Evolutionary conservation across 1,140 invertebrate species (phyloP).

Genomic region (Leptoteleia sp.): DNA sequence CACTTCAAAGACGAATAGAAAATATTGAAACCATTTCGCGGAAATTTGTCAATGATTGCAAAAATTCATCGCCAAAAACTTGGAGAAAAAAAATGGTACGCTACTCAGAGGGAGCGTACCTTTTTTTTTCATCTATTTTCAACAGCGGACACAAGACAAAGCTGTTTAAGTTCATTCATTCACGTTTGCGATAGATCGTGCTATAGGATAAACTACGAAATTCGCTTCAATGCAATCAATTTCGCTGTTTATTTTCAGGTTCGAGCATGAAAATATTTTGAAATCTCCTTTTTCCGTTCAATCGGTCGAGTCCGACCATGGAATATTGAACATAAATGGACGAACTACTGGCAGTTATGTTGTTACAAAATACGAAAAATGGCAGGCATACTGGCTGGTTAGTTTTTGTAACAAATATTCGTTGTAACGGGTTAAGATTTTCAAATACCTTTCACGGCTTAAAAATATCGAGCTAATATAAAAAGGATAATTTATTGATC

Average conservation of each 20-base stretch:
- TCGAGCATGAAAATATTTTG: conserved; percentile 53
- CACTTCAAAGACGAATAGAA: not conserved
- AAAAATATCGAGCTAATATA: too few species aligned
- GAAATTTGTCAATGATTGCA: too few species aligned
- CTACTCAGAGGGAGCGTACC: conserved; percentile 14
- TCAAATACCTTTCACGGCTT: too few species aligned
- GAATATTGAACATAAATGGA: conserved; percentile 32
- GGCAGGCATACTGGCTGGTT: too few species aligned
- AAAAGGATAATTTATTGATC: conserved; percentile 1
- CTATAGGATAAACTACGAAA: conserved; percentile 35
- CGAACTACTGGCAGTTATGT: conserved; percentile 32
- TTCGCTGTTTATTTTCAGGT: conserved; percentile 50
- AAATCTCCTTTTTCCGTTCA: conserved; percentile 43
- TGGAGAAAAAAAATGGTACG: conserved; percentile 28
- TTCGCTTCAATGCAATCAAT: conserved; percentile 51
- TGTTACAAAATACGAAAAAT: conserved; percentile 15
- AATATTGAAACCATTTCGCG: conserved; percentile 15
- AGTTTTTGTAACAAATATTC: too few species aligned
- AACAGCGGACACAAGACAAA: conserved; percentile 23
- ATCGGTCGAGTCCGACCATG: conserved; percentile 12
- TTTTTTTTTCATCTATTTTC: conserved; percentile 35
- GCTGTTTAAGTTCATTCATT: conserved; percentile 38
- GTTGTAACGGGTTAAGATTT: too few species aligned
- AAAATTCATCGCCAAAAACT: conserved; percentile 16
- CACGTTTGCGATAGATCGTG: conserved; percentile 31